Evolutionary conservation across 1,140 invertebrate species (phyloP).

Genomic region (Probaryconus sp.): DNA sequence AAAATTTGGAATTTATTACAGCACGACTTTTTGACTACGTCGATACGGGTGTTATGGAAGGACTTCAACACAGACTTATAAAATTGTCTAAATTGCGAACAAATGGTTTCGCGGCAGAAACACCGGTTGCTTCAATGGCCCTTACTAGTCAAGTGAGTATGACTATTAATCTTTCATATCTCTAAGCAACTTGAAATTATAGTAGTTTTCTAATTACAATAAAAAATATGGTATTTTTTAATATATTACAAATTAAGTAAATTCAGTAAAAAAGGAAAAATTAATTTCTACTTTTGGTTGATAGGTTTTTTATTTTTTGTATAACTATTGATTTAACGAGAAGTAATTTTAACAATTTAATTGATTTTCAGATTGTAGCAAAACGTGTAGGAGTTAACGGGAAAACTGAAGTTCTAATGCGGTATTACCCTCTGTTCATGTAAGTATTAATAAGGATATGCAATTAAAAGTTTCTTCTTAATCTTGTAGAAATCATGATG

Average conservation of each 20-base stretch:
- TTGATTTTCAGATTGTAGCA: conserved; percentile 79
- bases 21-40: conserved; percentile 93
- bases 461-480: conserved; percentile 21
- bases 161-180: conserved; percentile 10
- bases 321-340: no score
- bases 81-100: conserved; percentile 82
- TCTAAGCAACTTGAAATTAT: no score
- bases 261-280: no score
- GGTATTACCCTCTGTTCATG: conserved; percentile 85
- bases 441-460: conserved; percentile 75
- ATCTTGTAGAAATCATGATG: no score
- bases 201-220: no score
- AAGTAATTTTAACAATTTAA: conserved; percentile 29
- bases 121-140: conserved; percentile 79
- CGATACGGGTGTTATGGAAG: conserved; percentile 92
- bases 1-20: conserved; percentile 71
- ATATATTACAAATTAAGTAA: no score
- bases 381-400: conserved; percentile 81
- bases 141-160: conserved; percentile 83
- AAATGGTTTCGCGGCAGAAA: conserved; percentile 77
- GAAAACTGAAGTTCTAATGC: conserved; percentile 81
- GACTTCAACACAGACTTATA: conserved; percentile 85
- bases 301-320: no score
- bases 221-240: no score
- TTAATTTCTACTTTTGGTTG: no score